Evolutionary conservation across 2,888 invertebrate genomes (phyloP), one percentile per base, ranked within the genome.

Genomic region (Trissonchulus latispiculum): DNA sequence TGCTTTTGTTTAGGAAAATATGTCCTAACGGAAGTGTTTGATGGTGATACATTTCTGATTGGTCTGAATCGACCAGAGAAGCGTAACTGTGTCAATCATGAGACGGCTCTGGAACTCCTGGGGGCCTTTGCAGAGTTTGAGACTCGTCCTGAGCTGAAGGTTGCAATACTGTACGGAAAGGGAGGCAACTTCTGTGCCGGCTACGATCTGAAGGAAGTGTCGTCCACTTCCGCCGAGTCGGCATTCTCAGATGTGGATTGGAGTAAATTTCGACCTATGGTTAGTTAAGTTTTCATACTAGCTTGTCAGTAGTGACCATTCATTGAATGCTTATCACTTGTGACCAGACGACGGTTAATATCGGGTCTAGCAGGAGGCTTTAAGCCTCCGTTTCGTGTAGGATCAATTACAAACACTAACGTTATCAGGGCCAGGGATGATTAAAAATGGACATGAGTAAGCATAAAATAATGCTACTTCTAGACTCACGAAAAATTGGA

Each of bases 101-200:
- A 84, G 1, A 90, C 92, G 1, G 88, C 91, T 0, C 81, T 85
- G 36, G 86, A 89, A 78, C 86, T 96, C 29, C 86, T 87, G 1
- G 86, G 87, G 36, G 84, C 92, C 0, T 88, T 96, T 71, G 85
- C 88, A 75, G 85, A 86, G 28, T 95, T 95, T 84, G 93, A 96
- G 77, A 87, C 89, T 36, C 91, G 95, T 81, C 84, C 87, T 0
- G 84, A 87, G 0, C 86, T 90, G 0, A 85, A 86, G 76, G 90
- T 90, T 1, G 90, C 90, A 3, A 89, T 97, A 1, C 85, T 97
- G 1, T 88, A 93, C 83, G 96, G 96, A 18, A 77, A 78, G 76
- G 79, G 95, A n/a, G 95, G 95, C 0, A 91, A 90, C 73, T 96
- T 97, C 84, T 95, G 93, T 84, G 89, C 95, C 1, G 96, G 96